These are phyloP conservation scores for Drosophila santomea DNA, from an alignment of 1,140 invertebrate genomes.

Conservation along the genomic window DNA sequence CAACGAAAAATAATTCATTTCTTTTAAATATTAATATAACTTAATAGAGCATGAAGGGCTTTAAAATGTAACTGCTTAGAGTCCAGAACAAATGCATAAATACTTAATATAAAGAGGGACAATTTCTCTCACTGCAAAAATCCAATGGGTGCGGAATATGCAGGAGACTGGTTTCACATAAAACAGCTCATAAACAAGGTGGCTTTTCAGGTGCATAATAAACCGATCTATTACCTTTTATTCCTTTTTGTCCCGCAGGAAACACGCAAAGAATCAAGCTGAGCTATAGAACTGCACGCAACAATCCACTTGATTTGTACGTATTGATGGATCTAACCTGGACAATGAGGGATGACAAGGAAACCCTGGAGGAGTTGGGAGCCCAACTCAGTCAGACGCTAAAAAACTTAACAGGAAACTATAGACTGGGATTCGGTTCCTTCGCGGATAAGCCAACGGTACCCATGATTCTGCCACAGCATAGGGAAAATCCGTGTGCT, in stretches of 20 bases:
- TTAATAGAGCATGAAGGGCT: too few species aligned
- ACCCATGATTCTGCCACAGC: constrained; percentile 88
- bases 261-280: constrained; percentile 86
- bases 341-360: constrained; percentile 95
- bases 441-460: constrained; percentile 93
- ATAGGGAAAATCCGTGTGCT: constrained; percentile 86
- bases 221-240: constrained; percentile 38
- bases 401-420: constrained; percentile 92
- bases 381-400: constrained; percentile 87
- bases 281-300: constrained; percentile 87
- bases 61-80: too few species aligned
- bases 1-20: too few species aligned
- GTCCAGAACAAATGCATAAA: too few species aligned
- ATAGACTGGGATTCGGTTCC: constrained; percentile 92
- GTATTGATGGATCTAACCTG: constrained; percentile 96
- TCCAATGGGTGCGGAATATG: constrained; percentile 1
- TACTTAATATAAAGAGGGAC: too few species aligned
- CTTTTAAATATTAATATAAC: too few species aligned
- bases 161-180: constrained; percentile 31
- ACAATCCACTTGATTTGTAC: constrained; percentile 97
- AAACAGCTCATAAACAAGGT: constrained; percentile 65
- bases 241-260: constrained; percentile 70
- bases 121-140: constrained; percentile 1
- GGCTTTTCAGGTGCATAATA: constrained; percentile 32
- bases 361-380: constrained; percentile 91